Percentiles rank a stretch among this genome's conserved stretches.
These are phyloP conservation scores for Cheilosia grossa DNA, from an alignment of 2,888 invertebrate species.

Conservation along the genomic window DNA sequence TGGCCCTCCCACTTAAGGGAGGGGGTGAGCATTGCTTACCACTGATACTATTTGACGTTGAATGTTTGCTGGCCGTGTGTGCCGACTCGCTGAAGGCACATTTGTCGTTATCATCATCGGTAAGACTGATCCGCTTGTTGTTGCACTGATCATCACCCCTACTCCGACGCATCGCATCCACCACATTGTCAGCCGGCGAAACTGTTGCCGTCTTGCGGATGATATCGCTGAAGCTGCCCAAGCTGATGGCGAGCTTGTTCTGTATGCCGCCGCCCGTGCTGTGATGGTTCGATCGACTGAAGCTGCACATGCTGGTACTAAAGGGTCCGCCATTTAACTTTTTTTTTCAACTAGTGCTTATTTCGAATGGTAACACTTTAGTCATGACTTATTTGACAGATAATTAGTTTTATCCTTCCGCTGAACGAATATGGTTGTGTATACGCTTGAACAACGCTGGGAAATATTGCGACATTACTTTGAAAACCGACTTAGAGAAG, in stretches of 20 bases:
- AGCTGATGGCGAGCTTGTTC: constrained; percentile 76
- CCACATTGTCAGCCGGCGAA: constrained; percentile 83
- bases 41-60: constrained; percentile 62
- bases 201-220: constrained; percentile 82
- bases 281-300: constrained; percentile 53
- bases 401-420: too few species aligned
- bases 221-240: constrained; percentile 78
- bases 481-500: too few species aligned
- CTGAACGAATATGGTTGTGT: too few species aligned
- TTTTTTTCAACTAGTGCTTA: too few species aligned
- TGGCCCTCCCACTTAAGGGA: constrained; percentile 89
- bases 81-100: constrained; percentile 5
- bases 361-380: too few species aligned
- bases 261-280: constrained; percentile 64
- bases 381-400: too few species aligned
- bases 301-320: constrained; percentile 75
- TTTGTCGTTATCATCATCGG: constrained; percentile 75
- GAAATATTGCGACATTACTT: too few species aligned
- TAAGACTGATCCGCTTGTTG: constrained; percentile 68
- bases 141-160: constrained; percentile 71
- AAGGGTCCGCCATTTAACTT: too few species aligned
- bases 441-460: too few species aligned
- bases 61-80: too few species aligned
- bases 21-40: constrained; percentile 82
- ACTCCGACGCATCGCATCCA: constrained; percentile 52